Base-by-base conservation (phyloP, 2,888 invertebrate species). In the Saturnia japonica region DNA sequence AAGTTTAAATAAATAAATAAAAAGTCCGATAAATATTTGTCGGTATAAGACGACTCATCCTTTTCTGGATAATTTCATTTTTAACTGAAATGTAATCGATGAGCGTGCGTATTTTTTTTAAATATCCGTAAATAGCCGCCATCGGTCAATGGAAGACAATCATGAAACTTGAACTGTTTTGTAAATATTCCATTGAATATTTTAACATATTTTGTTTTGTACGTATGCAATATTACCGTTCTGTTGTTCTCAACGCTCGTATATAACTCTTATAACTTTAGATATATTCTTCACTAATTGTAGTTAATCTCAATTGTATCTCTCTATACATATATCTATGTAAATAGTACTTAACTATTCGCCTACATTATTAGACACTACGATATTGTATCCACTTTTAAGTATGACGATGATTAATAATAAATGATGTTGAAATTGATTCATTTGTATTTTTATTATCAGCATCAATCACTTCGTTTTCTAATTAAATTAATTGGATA, bases 331-430 rank as follows among this genome's bases (percentile, higher is more conserved):
- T 84, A 78, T 81, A 78, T 85, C 81, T 83, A 81, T 89, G 88
- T 89, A 90, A 79, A 88, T 89, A 88, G 80, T 85, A 83, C 82
- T 77, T 79, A 81, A 84, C 82, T 87, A 84, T 88, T 90, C 85
- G 89, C 89, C 89, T 90, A 89, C 86, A 87, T 89, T 88, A 84
- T 79, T 89, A 89, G 85, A 83, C 82, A 83, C 83, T 87, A 87
- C 80, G 73, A 81, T 85, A 85, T 40, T 64, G 87, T 87, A 89
- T 88, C 91, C 91, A 91, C 90, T 91, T 91, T 91, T 90, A 91
- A 87, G 88, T 89, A 85, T 88, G 87, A 85, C 82, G 83, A 85
- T 83, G 80, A 88, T 86, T 87, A 88, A 82, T 82, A 84, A 88
- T 88, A 89, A 90, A 90, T 77, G 74, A 86, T 82, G 82, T 87